Conservation (phyloP, 2,797 vertebrate genomes). For the Notamacropus eugenii region DNA sequence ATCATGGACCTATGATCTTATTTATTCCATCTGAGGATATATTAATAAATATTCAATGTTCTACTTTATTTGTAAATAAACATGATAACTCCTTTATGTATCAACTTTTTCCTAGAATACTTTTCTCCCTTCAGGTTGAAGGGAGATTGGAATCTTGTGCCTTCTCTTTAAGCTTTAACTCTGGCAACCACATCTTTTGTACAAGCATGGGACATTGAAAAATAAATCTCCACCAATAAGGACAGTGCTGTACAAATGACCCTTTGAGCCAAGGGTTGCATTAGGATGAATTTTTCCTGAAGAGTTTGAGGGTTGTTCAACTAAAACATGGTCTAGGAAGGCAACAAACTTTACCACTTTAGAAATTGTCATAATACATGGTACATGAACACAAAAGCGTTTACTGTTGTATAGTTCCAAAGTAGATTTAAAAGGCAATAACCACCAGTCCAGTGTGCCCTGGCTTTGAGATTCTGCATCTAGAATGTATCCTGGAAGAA, state of each 20-base stretch:
- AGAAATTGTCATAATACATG: conserved; percentile 45
- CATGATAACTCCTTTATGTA: not conserved
- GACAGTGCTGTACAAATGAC: not conserved
- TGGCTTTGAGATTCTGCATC: conserved; percentile 45
- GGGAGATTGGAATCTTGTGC: not conserved
- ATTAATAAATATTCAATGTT: not conserved
- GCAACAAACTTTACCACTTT: not conserved
- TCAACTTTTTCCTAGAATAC: not conserved
- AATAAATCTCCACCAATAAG: not conserved
- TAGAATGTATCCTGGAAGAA: conserved; percentile 64
- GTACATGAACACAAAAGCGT: conserved; percentile 14
- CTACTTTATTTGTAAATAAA: not conserved
- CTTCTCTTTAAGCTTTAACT: not conserved
- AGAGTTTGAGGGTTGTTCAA: conserved; percentile 62
- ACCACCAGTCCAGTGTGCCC: not conserved
- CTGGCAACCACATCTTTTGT: not conserved
- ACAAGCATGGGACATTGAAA: not conserved
- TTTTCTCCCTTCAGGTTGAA: not conserved
- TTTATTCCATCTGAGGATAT: not conserved
- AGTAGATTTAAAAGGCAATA: not conserved
- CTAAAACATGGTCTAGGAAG: conserved; percentile 26
- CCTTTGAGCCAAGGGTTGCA: not conserved
- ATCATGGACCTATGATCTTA: not conserved
- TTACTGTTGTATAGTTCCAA: conserved; percentile 37
- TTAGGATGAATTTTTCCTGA: conserved; percentile 63